Conservation (phyloP, 2,113 vertebrate genomes). For the Sciurus niger region DNA sequence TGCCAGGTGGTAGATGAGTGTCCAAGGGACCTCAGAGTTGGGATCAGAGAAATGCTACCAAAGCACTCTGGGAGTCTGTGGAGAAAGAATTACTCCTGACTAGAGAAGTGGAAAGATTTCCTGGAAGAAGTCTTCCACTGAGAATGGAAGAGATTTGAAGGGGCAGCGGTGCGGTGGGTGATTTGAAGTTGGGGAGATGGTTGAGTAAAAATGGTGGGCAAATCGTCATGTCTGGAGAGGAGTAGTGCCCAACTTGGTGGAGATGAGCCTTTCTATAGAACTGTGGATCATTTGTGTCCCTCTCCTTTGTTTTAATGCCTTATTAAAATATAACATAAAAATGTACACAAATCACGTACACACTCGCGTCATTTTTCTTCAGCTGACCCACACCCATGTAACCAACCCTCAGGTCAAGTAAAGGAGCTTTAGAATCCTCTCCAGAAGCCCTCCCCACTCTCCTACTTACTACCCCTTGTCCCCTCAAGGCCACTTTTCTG, state of each 20-base stretch:
- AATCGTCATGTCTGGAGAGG: neutral
- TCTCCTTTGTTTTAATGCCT: neutral
- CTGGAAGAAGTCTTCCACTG: neutral
- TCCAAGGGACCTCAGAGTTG: neutral
- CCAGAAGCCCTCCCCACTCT: neutral
- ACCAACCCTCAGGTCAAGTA: neutral
- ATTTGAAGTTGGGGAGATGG: neutral
- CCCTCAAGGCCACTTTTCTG: neutral
- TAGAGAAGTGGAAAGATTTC: neutral
- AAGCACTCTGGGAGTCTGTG: neutral
- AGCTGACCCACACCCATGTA: neutral
- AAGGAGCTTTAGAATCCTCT: neutral
- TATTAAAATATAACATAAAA: slow-evolving; percentile 14
- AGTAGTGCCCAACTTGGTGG: neutral
- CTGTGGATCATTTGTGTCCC: neutral
- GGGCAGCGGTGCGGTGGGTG: neutral
- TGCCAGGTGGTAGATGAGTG: neutral
- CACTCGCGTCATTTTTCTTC: neutral
- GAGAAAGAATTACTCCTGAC: neutral
- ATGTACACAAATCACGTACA: neutral
- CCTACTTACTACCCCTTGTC: fast-evolving
- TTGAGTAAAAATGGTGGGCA: neutral
- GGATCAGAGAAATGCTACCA: neutral
- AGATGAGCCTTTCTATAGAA: neutral
- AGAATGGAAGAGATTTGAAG: neutral